phyloP scores from a whole-genome alignment of 2,888 invertebrate species.

The Cantharis rustica region DNA sequence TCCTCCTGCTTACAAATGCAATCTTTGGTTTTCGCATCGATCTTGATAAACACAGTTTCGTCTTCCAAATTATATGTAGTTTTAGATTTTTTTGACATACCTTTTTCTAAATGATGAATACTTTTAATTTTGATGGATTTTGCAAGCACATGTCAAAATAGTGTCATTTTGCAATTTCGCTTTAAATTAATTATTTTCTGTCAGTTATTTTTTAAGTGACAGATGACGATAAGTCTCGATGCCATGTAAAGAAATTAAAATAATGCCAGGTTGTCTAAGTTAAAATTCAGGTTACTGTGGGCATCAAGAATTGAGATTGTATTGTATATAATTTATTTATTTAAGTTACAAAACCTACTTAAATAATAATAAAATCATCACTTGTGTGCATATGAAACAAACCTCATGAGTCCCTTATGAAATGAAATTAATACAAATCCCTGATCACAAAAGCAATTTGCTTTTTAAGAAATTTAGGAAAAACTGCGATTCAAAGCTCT shows the following conservation, averaged over 20 bases:
- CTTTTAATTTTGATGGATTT: not conserved
- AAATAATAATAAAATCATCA: not conserved
- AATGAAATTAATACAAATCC: not conserved
- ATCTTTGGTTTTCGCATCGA: not conserved
- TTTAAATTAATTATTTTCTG: no score
- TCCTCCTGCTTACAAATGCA: not conserved
- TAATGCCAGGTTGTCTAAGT: no score
- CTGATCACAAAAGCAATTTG: not conserved
- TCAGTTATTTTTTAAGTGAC: not conserved
- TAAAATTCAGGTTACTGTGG: no score
- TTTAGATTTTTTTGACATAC: not conserved
- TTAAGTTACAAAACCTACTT: not conserved
- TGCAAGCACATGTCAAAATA: not conserved
- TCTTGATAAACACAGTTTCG: not conserved
- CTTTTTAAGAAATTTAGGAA: slow-evolving; percentile 36
- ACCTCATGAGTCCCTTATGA: not conserved
- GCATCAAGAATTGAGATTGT: not conserved
- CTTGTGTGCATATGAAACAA: not conserved
- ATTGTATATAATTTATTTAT: not conserved
- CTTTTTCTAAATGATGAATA: not conserved
- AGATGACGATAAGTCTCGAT: no score
- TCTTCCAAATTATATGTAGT: not conserved
- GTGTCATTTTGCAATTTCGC: not conserved
- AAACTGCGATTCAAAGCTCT: slow-evolving; percentile 70
- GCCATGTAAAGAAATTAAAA: no score